Evolutionary conservation across 2,797 vertebrate genomes (phyloP).

Genomic region (Cottoperca gobio): DNA sequence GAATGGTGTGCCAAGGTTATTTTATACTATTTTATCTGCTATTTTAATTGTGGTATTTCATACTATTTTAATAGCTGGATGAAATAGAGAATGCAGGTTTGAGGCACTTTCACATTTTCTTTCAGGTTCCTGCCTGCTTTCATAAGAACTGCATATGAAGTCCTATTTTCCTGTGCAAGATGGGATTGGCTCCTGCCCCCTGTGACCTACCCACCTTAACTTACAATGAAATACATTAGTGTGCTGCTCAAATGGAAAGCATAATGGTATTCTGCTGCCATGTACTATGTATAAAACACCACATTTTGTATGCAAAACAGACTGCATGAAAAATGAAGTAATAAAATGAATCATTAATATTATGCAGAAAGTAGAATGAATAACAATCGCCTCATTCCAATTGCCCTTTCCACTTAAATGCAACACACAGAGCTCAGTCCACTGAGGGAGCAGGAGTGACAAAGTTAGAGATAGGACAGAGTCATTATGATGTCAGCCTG

Average conservation of each 20-base stretch:
- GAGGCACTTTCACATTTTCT: too few species aligned
- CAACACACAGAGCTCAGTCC: not conserved
- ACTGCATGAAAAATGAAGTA: conserved; percentile 34
- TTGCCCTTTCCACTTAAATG: conserved; percentile 47
- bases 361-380: conserved; percentile 40
- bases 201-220: not conserved
- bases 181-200: not conserved
- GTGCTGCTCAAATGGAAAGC: conserved; percentile 4
- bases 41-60: too few species aligned
- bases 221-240: not conserved
- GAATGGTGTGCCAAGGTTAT: too few species aligned
- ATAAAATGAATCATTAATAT: conserved; percentile 44
- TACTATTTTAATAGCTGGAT: too few species aligned
- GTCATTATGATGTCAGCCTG: conserved; percentile 30
- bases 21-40: too few species aligned
- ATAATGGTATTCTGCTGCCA: conserved; percentile 14
- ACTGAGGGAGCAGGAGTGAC: conserved; percentile 12
- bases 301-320: conserved; percentile 38
- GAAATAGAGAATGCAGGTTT: too few species aligned
- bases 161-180: not conserved
- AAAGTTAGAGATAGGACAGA: conserved; percentile 20
- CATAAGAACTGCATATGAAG: not conserved
- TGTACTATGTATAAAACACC: conserved; percentile 31
- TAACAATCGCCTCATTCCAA: conserved; percentile 36
- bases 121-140: not conserved